A percentile compares a stretch with the other conserved stretches of the same genome.
Evolutionary conservation across 2,113 vertebrate genomes (phyloP).

Genomic region (Pterocles burchelli): DNA sequence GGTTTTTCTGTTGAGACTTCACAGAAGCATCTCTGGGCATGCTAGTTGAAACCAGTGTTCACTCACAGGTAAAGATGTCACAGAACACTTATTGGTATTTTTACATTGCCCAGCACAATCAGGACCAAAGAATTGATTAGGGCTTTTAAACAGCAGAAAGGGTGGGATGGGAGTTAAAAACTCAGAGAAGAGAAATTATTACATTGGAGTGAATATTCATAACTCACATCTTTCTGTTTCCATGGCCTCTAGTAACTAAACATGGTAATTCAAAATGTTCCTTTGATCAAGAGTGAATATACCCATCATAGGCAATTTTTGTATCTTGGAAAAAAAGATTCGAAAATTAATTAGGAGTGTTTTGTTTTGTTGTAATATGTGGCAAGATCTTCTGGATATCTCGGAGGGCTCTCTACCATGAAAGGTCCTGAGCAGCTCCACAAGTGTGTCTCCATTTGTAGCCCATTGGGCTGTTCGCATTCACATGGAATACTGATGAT

Average conservation of each 20-base stretch:
- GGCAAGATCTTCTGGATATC: neutral
- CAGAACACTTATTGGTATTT: neutral
- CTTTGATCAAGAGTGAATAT: neutral
- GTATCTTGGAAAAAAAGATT: neutral
- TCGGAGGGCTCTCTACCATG: neutral
- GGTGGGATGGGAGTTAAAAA: neutral
- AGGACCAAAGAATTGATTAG: neutral
- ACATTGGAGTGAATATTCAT: neutral
- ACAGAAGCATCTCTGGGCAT: neutral
- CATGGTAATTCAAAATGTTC: neutral
- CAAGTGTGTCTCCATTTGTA: neutral
- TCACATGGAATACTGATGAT: neutral
- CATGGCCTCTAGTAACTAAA: neutral
- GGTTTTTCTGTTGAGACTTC: neutral
- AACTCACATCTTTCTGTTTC: neutral
- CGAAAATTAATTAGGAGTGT: neutral
- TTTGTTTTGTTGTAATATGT: neutral
- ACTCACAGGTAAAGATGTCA: neutral
- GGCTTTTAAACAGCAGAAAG: neutral
- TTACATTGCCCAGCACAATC: fast-evolving
- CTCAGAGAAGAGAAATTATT: neutral
- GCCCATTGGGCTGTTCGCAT: neutral
- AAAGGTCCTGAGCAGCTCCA: neutral
- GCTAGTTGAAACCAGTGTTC: neutral
- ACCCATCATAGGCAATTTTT: neutral